Evolutionary conservation across 2,888 invertebrate species (phyloP), one percentile per base, ranked within the genome.

Genomic region (Spialia ferax): DNA sequence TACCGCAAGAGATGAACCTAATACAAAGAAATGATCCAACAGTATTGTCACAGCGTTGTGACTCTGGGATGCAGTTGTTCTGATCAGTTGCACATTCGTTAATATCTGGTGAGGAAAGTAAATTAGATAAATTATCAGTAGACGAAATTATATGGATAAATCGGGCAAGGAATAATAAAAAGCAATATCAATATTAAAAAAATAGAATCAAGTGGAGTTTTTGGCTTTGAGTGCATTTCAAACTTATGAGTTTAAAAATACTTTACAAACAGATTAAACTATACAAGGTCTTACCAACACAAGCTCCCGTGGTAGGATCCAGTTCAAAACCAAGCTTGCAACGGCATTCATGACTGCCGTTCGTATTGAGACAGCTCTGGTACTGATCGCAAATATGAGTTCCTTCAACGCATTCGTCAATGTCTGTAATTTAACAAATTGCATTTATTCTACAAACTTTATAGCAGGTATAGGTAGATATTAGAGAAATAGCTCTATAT

Each of bases 11-110:
- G 6, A 97, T 95, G 38, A 96, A 96, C 56, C 98, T 94, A 42
- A 98, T 96, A 84, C 99, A 99, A 22, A 96, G 95, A 84, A 95
- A 99, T 0, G 98, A 98, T 0, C 99, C 98, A 11, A 97, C 95
- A 0, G 97, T 97, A 80, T 98, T 98, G 85, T 98, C 98, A 77
- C 98, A 98, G n/a, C 98, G 94, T 83, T 98, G 97, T 0, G 96
- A 95, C 0, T 95, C 89, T 0, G 79, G 70, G 2, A 95, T 85
- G 76, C 98, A 98, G 74, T 95, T 94, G 82, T 98, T 96, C 61
- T 94, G 90, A 18, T 95, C 95, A 1, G 96, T 94, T 62, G 97
- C 97, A 76, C 98, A 98, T 82, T 98, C 98, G 81, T 35, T 35
- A 35, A 35, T 35, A 8, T 35, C 35, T 35, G 35, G 11, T 35